phyloP scores from a whole-genome alignment of 2,797 vertebrate genomes.

The Odontamblyopus rebecca region DNA sequence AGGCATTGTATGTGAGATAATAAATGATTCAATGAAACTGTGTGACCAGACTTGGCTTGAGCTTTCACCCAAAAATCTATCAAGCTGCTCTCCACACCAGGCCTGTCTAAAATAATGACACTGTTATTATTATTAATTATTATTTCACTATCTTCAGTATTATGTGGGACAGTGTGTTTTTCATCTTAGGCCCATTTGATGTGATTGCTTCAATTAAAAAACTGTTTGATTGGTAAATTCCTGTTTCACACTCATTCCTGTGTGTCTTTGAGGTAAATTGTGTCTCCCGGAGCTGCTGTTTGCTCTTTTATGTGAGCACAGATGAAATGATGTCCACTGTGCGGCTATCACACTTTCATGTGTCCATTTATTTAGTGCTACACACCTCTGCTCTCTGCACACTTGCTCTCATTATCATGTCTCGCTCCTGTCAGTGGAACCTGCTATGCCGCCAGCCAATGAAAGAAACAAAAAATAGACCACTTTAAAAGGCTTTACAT shows the following conservation, averaged over 20 bases:
- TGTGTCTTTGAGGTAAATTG: constrained; percentile 23
- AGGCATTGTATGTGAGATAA: constrained; percentile 18
- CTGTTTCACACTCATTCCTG: constrained; percentile 12
- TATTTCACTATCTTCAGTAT: constrained; percentile 49
- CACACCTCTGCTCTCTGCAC: constrained; percentile 37
- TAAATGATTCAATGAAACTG: constrained; percentile 22
- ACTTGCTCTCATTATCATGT: constrained; percentile 62
- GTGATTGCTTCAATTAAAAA: constrained; percentile 63
- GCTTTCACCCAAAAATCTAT: constrained; percentile 6
- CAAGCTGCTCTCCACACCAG: constrained; percentile 1
- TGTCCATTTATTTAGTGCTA: constrained; percentile 50
- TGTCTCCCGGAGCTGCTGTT: constrained; percentile 11
- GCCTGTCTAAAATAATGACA: constrained; percentile 8
- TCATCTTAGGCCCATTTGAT: constrained; percentile 50
- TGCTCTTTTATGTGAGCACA: constrained; percentile 27
- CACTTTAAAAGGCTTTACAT: constrained; percentile 52
- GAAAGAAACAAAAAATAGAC: constrained; percentile 34
- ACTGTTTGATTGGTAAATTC: constrained; percentile 52
- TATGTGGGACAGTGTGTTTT: constrained; percentile 45
- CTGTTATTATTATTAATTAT: constrained; percentile 16
- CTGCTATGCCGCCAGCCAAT: constrained; percentile 42
- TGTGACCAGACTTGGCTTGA: constrained; percentile 18
- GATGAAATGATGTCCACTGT: constrained; percentile 38
- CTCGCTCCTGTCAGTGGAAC: constrained; percentile 47
- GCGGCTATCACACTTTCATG: constrained; percentile 53